Evolutionary conservation across 2,888 invertebrate genomes (phyloP).

Genomic region (Gandaritis pyraliata): DNA sequence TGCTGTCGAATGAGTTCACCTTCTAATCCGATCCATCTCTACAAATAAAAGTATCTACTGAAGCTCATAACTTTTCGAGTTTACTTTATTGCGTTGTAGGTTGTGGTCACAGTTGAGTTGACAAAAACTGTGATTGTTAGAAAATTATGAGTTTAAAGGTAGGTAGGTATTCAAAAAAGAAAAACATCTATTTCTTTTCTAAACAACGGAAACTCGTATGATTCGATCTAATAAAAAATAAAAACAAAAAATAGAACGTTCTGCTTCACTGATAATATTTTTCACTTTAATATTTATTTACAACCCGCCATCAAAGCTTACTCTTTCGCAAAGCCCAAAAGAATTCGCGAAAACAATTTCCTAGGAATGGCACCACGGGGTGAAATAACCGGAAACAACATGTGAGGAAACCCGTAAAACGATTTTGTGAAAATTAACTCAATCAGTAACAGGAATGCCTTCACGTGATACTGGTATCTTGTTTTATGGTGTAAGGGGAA

Average conservation of each 20-base stretch:
- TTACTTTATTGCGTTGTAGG: too few relatives aligned
- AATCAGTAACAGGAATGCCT: slow-evolving; percentile 55
- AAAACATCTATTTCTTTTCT: too few relatives aligned
- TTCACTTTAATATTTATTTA: slow-evolving; percentile 35
- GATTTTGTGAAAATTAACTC: slow-evolving; percentile 79
- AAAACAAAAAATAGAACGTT: background rate
- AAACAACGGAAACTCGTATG: too few relatives aligned
- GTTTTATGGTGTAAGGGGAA: slow-evolving; percentile 10
- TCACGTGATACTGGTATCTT: slow-evolving; percentile 14
- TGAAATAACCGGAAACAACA: slow-evolving; percentile 78
- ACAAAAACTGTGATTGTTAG: too few relatives aligned
- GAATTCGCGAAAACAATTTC: slow-evolving; percentile 76
- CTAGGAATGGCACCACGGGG: slow-evolving; percentile 77
- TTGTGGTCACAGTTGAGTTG: too few relatives aligned
- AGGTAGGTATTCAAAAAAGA: too few relatives aligned
- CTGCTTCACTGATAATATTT: slow-evolving; percentile 12
- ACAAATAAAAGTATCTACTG: too few relatives aligned
- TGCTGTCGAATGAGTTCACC: too few relatives aligned
- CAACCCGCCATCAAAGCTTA: slow-evolving; percentile 49
- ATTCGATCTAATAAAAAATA: too few relatives aligned
- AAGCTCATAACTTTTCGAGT: too few relatives aligned
- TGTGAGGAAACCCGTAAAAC: slow-evolving; percentile 74
- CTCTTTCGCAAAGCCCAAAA: slow-evolving; percentile 63
- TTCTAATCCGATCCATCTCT: too few relatives aligned
- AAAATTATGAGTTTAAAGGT: too few relatives aligned